A percentile compares a stretch with the other conserved stretches of the same genome.
Evolutionary conservation across 2,113 vertebrate species (phyloP).

Genomic region (Siniperca chuatsi): DNA sequence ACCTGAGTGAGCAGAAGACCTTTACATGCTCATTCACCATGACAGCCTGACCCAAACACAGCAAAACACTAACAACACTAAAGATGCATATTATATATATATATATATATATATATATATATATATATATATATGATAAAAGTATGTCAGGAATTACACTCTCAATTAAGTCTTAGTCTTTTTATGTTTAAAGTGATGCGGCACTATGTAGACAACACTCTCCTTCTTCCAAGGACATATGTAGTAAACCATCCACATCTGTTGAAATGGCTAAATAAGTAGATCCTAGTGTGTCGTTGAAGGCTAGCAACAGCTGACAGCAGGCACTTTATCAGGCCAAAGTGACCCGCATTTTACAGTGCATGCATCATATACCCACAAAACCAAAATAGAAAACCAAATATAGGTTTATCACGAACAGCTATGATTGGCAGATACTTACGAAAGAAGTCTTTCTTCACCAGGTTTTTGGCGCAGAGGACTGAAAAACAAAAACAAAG

Average conservation of each 20-base stretch:
- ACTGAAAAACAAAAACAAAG: conserved; percentile 85
- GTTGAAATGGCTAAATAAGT: conserved; percentile 2
- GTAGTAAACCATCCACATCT: conserved; percentile 22
- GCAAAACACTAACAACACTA: conserved; percentile 61
- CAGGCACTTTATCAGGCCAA: conserved; percentile 11
- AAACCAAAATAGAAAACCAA: conserved; percentile 22
- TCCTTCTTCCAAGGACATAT: neutral
- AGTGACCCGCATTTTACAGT: conserved; percentile 52
- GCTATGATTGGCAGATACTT: conserved; percentile 84
- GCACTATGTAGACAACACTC: conserved; percentile 1
- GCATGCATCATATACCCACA: conserved; percentile 10
- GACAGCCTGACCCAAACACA: conserved; percentile 80
- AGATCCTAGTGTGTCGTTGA: neutral
- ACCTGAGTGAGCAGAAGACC: conserved; percentile 72
- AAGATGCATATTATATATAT: too few species aligned
- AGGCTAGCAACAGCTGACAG: neutral
- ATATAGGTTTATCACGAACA: conserved; percentile 18
- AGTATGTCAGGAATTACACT: neutral
- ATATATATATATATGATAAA: too few species aligned
- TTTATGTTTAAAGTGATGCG: neutral
- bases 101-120: too few species aligned
- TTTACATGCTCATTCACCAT: conserved; percentile 75
- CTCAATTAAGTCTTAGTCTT: neutral
- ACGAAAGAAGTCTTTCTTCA: conserved; percentile 99
- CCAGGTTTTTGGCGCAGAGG: conserved; percentile 98